These are phyloP conservation scores for Agapornis canus DNA, from an alignment of 2,797 vertebrate species.

Conservation along the genomic window DNA sequence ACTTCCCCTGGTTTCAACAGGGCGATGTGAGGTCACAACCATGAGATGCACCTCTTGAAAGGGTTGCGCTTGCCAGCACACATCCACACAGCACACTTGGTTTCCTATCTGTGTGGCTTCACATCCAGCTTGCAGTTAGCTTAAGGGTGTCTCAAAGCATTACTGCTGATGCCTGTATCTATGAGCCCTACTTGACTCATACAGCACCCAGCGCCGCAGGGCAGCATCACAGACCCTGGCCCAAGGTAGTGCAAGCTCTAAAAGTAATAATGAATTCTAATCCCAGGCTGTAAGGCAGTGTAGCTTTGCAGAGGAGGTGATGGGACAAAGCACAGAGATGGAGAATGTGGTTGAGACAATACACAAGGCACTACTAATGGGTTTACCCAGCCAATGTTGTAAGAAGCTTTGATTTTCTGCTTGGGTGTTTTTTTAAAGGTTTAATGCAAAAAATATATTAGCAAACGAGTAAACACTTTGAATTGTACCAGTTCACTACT, in stretches of 20 bases:
- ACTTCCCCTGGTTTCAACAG: not conserved
- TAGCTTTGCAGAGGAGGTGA: not conserved
- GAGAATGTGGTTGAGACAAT: slow-evolving; percentile 10
- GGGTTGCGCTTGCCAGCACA: not conserved
- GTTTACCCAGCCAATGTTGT: slow-evolving; percentile 2
- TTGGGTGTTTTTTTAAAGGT: not conserved
- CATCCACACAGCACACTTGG: not conserved
- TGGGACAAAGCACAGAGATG: not conserved
- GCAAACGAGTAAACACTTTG: slow-evolving; percentile 26
- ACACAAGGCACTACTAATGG: slow-evolving; percentile 4
- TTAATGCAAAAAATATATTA: slow-evolving; percentile 25
- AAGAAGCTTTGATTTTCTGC: slow-evolving; percentile 38
- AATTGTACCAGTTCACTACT: slow-evolving; percentile 14
- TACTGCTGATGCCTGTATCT: not conserved
- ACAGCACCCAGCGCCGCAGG: not conserved
- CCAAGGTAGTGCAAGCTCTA: not conserved
- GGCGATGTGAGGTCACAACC: not conserved
- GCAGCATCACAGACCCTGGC: not conserved
- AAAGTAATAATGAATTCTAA: not conserved
- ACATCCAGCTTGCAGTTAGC: not conserved
- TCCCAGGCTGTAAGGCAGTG: not conserved
- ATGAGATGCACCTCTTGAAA: not conserved
- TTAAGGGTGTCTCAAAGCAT: not conserved
- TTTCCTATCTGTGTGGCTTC: not conserved
- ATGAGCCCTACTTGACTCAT: not conserved